Conservation (phyloP, 1,140 invertebrate species). For the Acromyrmex echinatior region DNA sequence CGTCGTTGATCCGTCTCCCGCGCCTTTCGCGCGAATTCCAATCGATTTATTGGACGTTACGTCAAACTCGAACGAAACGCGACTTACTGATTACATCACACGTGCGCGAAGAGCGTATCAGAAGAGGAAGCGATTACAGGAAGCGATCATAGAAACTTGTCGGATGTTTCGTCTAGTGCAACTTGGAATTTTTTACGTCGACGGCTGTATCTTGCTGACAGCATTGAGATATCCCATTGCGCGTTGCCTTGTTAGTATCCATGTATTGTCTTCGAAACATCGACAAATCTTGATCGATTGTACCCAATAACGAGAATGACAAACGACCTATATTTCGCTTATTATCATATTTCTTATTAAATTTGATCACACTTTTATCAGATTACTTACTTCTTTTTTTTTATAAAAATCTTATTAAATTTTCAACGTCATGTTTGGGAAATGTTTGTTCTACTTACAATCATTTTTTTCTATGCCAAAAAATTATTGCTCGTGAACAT, state of each 20-base stretch:
- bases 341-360: constrained; percentile 3
- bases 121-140: not conserved
- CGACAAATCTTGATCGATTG: constrained; percentile 17
- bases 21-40: constrained; percentile 35
- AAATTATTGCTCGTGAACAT: not conserved
- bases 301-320: constrained; percentile 8
- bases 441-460: not conserved
- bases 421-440: not conserved
- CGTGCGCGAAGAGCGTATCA: not conserved
- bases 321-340: constrained; percentile 14
- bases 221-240: not conserved
- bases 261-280: not conserved
- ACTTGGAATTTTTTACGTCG: not conserved
- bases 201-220: not conserved
- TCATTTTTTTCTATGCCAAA: not conserved
- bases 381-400: not conserved
- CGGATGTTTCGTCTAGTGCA: not conserved
- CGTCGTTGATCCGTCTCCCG: not conserved
- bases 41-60: constrained; percentile 38
- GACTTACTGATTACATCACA: constrained; percentile 19
- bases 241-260: not conserved
- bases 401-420: constrained; percentile 5
- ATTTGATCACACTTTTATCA: no score
- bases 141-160: not conserved
- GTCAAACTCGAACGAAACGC: constrained; percentile 1